These are phyloP conservation scores for Drosophila barbarae DNA, from an alignment of 2,888 invertebrate genomes.

Conservation along the genomic window DNA sequence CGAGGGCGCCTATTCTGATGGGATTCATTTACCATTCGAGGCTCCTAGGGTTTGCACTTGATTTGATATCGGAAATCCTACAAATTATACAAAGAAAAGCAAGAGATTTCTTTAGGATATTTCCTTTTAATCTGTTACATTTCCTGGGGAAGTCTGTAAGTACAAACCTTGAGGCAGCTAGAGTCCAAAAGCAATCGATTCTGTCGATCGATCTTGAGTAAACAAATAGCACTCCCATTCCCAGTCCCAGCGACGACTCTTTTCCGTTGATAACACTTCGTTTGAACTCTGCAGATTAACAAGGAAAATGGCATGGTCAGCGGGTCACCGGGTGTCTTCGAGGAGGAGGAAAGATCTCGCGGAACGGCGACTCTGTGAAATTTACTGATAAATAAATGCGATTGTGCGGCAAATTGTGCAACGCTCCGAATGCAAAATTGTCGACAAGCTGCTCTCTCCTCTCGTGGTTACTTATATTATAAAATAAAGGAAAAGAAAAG, in stretches of 20 bases:
- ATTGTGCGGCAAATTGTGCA: conserved; percentile 72
- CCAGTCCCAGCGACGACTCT: conserved; percentile 24
- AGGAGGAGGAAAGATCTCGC: conserved; percentile 39
- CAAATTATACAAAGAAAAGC: no score
- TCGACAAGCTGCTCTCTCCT: conserved; percentile 54
- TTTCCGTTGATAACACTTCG: conserved; percentile 52
- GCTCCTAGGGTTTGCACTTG: conserved; percentile 14
- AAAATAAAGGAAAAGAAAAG: conserved; percentile 2
- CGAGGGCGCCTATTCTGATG: conserved; percentile 50
- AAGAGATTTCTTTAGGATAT: no score
- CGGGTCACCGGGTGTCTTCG: conserved; percentile 43
- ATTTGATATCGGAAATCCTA: not conserved
- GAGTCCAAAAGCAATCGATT: conserved; percentile 46
- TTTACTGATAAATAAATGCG: conserved; percentile 70
- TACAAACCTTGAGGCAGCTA: not conserved
- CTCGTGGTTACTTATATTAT: conserved; percentile 38
- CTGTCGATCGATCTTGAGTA: conserved; percentile 37
- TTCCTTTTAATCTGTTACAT: not conserved
- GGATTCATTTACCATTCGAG: conserved; percentile 61
- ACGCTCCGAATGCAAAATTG: conserved; percentile 68
- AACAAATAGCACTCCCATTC: conserved; percentile 47
- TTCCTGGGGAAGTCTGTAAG: not conserved
- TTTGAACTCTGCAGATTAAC: conserved; percentile 69
- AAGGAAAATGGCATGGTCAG: conserved; percentile 59
- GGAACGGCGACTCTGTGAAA: conserved; percentile 51